Conservation (phyloP, 2,888 invertebrate genomes). For the Prenolepis imparis region DNA sequence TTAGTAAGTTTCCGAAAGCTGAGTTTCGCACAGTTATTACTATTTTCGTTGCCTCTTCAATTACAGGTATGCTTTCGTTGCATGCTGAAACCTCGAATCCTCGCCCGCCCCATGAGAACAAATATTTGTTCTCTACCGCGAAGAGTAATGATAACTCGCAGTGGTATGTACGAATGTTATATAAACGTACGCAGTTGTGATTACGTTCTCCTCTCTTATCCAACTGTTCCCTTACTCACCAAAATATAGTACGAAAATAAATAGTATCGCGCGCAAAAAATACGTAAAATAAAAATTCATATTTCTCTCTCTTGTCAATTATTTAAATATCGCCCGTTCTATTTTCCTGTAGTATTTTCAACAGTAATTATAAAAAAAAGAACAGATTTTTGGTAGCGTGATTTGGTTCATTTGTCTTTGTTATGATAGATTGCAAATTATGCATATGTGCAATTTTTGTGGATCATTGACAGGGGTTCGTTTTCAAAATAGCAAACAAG, state of each 20-base stretch:
- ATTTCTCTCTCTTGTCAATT: not conserved
- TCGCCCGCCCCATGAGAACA: conserved; percentile 25
- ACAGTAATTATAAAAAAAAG: not conserved
- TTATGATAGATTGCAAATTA: not conserved
- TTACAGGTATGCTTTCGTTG: conserved; percentile 45
- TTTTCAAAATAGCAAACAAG: conserved; percentile 30
- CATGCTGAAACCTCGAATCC: conserved; percentile 38
- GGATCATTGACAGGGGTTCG: not conserved
- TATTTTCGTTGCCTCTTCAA: conserved; percentile 43
- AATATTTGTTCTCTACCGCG: conserved; percentile 60
- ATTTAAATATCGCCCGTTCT: not conserved
- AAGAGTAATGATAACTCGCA: conserved; percentile 31
- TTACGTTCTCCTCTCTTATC: not conserved
- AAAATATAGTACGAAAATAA: not conserved
- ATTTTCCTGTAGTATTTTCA: not conserved
- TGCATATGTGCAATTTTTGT: not conserved
- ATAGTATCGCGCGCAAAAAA: not conserved
- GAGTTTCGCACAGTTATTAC: conserved; percentile 18
- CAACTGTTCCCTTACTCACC: not conserved
- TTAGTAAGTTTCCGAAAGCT: conserved; percentile 47
- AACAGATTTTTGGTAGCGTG: not conserved
- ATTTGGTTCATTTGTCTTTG: not conserved
- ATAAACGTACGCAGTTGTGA: not conserved
- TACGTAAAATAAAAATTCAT: not conserved
- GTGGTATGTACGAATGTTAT: not conserved